Conservation (phyloP, 1,140 invertebrate genomes). For the Trichonephila clavipes region DNA sequence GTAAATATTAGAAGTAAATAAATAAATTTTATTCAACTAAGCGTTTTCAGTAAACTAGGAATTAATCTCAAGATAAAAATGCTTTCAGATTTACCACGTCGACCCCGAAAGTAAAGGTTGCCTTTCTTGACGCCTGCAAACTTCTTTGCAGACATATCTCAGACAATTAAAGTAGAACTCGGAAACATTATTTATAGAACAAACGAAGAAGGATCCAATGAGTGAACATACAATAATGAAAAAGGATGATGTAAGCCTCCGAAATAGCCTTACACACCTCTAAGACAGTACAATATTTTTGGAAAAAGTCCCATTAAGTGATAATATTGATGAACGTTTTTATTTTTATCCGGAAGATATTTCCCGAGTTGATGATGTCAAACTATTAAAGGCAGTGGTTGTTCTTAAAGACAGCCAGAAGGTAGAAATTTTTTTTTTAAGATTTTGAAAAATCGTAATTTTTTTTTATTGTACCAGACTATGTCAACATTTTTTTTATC, state of each 20-base stretch:
- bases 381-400: no score
- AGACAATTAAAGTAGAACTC: not conserved
- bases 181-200: constrained; percentile 35
- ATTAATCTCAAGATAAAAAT: not conserved
- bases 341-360: no score
- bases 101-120: not conserved
- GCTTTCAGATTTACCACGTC: not conserved
- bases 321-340: not conserved
- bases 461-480: no score
- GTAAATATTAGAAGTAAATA: no score
- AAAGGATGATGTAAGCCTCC: not conserved
- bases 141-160: not conserved
- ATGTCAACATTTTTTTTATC: no score
- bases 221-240: constrained; percentile 32
- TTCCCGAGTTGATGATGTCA: no score
- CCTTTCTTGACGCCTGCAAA: not conserved
- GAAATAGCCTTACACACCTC: not conserved
- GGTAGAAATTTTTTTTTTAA: no score
- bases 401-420: no score
- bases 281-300: not conserved
- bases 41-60: no score
- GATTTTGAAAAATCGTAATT: no score
- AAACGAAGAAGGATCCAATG: constrained; percentile 18
- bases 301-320: not conserved
- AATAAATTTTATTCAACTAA: no score